Percentiles rank a stretch among this genome's conserved stretches.
These are phyloP conservation scores for Drosophila lutescens DNA, from an alignment of 2,888 invertebrate genomes.

Conservation along the genomic window DNA sequence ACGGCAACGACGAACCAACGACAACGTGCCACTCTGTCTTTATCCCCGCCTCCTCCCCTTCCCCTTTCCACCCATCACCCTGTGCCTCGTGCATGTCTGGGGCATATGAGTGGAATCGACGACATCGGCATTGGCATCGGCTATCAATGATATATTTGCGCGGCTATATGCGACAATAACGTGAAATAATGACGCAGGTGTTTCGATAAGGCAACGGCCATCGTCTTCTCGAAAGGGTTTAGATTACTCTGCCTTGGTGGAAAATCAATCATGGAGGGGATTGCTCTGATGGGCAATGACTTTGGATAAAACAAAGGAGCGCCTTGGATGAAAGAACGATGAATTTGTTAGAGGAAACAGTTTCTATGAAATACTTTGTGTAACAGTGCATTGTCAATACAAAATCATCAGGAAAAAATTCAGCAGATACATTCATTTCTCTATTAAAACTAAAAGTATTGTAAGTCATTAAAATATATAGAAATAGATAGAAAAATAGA, in stretches of 20 bases:
- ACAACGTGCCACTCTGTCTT: conserved; percentile 28
- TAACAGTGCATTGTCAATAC: too few relatives aligned
- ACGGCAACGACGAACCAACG: conserved; percentile 53
- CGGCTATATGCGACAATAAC: conserved; percentile 77
- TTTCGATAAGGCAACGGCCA: conserved; percentile 53
- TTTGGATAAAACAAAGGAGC: conserved; percentile 13
- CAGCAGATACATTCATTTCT: too few relatives aligned
- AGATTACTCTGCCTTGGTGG: conserved; percentile 63
- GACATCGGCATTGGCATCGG: conserved; percentile 48
- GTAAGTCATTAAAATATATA: too few relatives aligned
- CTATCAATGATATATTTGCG: conserved; percentile 72
- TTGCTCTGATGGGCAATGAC: conserved; percentile 23
- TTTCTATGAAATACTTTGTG: not conserved
- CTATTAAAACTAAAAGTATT: too few relatives aligned
- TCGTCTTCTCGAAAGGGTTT: conserved; percentile 65
- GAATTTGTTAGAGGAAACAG: not conserved
- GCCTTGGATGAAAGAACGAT: not conserved
- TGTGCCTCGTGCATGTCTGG: conserved; percentile 20
- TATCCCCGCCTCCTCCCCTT: not conserved
- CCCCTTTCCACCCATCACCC: not conserved
- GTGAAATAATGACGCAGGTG: conserved; percentile 83
- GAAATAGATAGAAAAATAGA: too few relatives aligned
- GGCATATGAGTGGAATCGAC: conserved; percentile 56
- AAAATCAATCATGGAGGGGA: conserved; percentile 39
- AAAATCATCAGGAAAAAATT: too few relatives aligned